Evolutionary conservation across 2,113 vertebrate species (phyloP).

Genomic region (Arizona elegans): DNA sequence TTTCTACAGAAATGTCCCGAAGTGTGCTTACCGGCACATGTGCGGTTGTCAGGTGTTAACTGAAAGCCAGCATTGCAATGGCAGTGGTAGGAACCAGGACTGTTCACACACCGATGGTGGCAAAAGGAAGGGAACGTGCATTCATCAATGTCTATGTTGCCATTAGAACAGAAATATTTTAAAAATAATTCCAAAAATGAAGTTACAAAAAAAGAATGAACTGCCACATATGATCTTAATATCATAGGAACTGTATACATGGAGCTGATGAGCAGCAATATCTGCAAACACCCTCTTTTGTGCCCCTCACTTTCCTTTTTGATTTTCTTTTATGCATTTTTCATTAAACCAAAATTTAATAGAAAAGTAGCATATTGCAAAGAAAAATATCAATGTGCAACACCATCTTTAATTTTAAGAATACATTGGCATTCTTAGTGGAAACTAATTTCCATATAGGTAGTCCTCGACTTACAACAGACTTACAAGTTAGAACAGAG

Average conservation of each 20-base stretch:
- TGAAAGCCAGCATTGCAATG: conserved; percentile 90
- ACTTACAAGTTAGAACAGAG: neutral
- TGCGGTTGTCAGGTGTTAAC: conserved; percentile 91
- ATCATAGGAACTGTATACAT: neutral
- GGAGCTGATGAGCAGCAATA: neutral
- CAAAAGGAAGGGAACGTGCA: conserved; percentile 84
- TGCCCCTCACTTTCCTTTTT: neutral
- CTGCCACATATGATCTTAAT: neutral
- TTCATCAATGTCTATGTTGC: conserved; percentile 84
- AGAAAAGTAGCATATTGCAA: neutral
- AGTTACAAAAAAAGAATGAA: neutral
- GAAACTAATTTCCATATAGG: neutral
- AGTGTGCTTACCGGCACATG: conserved; percentile 86
- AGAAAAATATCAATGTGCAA: neutral
- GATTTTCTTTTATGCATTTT: neutral
- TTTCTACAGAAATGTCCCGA: neutral
- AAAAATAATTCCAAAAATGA: neutral
- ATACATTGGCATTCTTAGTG: neutral
- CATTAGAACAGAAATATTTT: neutral
- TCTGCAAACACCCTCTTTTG: neutral
- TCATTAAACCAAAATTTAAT: neutral
- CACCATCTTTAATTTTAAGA: neutral
- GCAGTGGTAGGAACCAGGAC: conserved; percentile 89
- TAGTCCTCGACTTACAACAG: neutral
- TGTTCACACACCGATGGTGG: conserved; percentile 92